Conservation (phyloP, 2,113 vertebrate genomes). For the Numenius arquata region DNA sequence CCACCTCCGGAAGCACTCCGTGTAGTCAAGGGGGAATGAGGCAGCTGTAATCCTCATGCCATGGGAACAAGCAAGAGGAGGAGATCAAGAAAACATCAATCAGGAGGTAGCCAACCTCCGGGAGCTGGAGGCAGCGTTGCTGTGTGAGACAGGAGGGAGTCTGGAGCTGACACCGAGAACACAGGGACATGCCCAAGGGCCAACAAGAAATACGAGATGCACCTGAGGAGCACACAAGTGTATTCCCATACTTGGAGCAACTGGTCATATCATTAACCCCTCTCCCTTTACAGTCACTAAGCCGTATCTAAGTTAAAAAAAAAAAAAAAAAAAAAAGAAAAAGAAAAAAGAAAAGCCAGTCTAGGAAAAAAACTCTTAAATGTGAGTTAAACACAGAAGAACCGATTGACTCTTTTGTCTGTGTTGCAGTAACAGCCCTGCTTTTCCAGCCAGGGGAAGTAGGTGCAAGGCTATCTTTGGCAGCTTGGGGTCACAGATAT, state of each 20-base stretch:
- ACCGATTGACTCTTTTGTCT: fast-evolving
- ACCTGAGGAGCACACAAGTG: neutral
- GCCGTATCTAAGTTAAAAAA: neutral
- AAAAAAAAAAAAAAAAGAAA: neutral
- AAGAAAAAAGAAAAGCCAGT: neutral
- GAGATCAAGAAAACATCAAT: neutral
- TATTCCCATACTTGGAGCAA: neutral
- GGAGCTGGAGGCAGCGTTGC: neutral
- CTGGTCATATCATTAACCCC: neutral
- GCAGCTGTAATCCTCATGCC: neutral
- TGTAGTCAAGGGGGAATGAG: neutral
- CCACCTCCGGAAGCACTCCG: neutral
- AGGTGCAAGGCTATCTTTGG: neutral
- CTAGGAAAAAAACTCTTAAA: neutral
- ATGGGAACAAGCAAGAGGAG: neutral
- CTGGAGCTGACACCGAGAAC: neutral
- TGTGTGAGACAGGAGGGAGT: neutral
- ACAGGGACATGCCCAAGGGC: neutral
- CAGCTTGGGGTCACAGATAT: neutral
- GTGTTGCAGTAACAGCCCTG: neutral
- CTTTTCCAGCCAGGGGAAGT: neutral
- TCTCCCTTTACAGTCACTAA: constrained; percentile 6
- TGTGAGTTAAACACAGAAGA: neutral
- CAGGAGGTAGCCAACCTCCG: neutral
- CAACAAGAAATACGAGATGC: neutral